A percentile compares a stretch with the other conserved stretches of the same genome.
phyloP scores from a whole-genome alignment of 2,888 invertebrate species.

The Mesorhabditis belari region DNA sequence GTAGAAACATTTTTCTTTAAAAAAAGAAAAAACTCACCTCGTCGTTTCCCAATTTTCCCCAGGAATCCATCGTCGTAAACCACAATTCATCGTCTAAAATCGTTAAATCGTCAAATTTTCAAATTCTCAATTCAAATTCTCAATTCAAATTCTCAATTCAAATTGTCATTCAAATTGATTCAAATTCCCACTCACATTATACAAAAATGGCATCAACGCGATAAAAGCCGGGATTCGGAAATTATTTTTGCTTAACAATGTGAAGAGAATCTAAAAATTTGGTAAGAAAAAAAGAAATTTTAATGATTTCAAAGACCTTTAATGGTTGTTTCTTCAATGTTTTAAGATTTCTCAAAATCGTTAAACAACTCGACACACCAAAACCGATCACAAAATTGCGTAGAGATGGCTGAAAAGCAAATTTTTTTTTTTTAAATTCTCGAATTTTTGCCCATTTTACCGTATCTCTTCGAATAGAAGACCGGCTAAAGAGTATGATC shows the following conservation, averaged over 20 bases:
- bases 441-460: background rate
- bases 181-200: background rate
- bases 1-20: background rate
- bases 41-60: no score
- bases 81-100: no score
- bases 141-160: no score
- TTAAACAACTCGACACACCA: conserved; percentile 24
- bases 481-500: no score
- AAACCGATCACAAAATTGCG: conserved; percentile 53
- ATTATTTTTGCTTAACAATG: no score
- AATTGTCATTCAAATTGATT: no score
- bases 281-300: background rate
- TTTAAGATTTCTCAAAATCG: conserved; percentile 12
- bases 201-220: background rate
- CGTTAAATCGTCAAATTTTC: no score
- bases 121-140: no score
- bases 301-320: conserved; percentile 18
- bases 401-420: conserved; percentile 22
- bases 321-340: conserved; percentile 16
- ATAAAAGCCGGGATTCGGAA: background rate
- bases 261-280: no score
- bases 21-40: no score
- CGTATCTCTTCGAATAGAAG: no score
- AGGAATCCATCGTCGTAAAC: no score
- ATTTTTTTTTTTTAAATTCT: background rate